A percentile compares a stretch with the other conserved stretches of the same genome.
Evolutionary conservation across 2,113 vertebrate species (phyloP).

Genomic region (Theristicus caerulescens): DNA sequence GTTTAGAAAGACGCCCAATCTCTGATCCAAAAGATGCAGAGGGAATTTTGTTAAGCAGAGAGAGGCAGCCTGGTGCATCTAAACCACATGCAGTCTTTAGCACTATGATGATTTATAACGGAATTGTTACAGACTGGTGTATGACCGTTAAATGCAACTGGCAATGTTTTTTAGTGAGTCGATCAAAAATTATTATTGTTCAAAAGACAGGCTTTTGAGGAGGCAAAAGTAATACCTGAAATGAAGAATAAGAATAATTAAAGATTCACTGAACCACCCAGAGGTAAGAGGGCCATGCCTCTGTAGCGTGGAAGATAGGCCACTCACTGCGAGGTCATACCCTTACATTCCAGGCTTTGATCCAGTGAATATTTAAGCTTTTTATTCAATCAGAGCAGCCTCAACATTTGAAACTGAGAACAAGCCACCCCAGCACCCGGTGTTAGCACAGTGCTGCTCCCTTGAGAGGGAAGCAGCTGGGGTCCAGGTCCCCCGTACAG

Average conservation of each 20-base stretch:
- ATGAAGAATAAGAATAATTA: not conserved
- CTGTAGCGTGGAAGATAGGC: not conserved
- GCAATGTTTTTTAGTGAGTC: not conserved
- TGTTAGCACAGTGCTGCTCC: not conserved
- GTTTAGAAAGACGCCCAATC: not conserved
- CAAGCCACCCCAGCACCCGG: not conserved
- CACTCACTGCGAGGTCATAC: not conserved
- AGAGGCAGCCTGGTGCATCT: not conserved
- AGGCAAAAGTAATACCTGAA: not conserved
- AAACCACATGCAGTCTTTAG: not conserved
- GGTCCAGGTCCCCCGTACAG: not conserved
- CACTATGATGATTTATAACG: not conserved
- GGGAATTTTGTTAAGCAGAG: not conserved
- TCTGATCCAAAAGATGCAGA: not conserved
- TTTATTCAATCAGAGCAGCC: not conserved
- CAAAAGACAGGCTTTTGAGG: not conserved
- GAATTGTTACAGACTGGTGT: not conserved
- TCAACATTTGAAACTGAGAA: not conserved
- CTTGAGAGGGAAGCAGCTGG: not conserved
- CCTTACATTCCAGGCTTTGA: not conserved
- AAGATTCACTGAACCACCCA: not conserved
- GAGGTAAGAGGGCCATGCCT: not conserved
- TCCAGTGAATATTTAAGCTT: not conserved
- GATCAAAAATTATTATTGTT: not conserved
- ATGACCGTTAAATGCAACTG: not conserved